Evolutionary conservation across 2,113 vertebrate genomes (phyloP).

Genomic region (Apodemus sylvaticus): DNA sequence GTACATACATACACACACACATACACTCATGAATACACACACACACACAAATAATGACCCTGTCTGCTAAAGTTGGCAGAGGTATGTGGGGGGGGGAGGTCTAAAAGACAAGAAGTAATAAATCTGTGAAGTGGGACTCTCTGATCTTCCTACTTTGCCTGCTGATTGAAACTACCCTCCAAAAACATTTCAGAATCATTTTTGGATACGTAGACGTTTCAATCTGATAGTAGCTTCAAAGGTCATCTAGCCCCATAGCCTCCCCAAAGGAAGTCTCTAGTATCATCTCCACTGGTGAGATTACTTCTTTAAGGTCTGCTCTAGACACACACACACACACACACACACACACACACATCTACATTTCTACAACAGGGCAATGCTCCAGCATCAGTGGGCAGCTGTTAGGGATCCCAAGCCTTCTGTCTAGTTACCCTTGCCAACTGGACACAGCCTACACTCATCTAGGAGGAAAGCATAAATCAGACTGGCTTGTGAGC

Average conservation of each 20-base stretch:
- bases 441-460: background rate
- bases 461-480: background rate
- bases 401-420: background rate
- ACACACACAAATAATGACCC: no score
- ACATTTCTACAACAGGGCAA: background rate
- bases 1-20: no score
- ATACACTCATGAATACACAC: background rate
- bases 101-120: background rate
- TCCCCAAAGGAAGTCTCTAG: constrained; percentile 14
- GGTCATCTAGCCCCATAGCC: background rate
- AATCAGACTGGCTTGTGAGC: background rate
- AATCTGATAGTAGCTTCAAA: background rate
- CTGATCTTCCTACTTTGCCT: background rate
- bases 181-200: constrained; percentile 4
- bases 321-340: background rate
- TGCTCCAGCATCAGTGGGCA: background rate
- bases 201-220: background rate
- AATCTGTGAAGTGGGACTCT: background rate
- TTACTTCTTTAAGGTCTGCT: background rate
- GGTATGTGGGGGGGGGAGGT: background rate
- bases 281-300: background rate
- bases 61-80: no score
- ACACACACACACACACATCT: background rate
- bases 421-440: background rate
- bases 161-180: background rate